Percentiles rank a stretch among this genome's conserved stretches.
Evolutionary conservation across 2,113 vertebrate genomes (phyloP).

Genomic region (Macrotus californicus): DNA sequence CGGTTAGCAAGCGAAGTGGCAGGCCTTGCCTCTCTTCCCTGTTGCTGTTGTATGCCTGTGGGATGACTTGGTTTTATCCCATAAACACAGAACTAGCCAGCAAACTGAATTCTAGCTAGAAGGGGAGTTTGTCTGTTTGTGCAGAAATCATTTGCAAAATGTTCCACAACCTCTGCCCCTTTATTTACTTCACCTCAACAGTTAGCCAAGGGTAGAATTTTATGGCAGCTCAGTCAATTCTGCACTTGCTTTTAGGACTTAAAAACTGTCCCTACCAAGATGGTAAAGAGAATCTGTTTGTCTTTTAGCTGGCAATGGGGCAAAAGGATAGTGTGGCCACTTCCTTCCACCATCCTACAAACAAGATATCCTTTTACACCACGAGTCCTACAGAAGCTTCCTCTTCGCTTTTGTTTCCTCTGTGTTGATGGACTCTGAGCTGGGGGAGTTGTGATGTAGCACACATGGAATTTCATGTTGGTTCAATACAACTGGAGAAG

Average conservation of each 20-base stretch:
- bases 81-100: background rate
- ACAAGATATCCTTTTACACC: constrained; percentile 50
- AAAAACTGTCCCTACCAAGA: constrained; percentile 48
- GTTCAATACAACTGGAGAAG: constrained; percentile 37
- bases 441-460: constrained; percentile 38
- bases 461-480: constrained; percentile 49
- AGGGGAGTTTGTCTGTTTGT: background rate
- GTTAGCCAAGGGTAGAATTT: constrained; percentile 50
- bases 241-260: constrained; percentile 4
- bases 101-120: background rate
- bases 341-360: background rate
- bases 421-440: constrained; percentile 19
- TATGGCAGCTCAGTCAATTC: constrained; percentile 55
- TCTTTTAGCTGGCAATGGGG: constrained; percentile 50
- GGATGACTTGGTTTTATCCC: background rate
- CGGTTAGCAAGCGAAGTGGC: background rate
- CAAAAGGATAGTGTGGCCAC: constrained; percentile 46
- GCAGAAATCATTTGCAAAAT: background rate
- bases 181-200: constrained; percentile 29
- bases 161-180: background rate
- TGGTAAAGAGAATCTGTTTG: constrained; percentile 52
- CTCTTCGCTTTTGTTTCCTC: constrained; percentile 60
- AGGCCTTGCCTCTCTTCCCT: background rate
- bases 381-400: background rate
- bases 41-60: background rate